Evolutionary conservation across 2,888 invertebrate species (phyloP).

Genomic region (Drosophila austrosaltans): DNA sequence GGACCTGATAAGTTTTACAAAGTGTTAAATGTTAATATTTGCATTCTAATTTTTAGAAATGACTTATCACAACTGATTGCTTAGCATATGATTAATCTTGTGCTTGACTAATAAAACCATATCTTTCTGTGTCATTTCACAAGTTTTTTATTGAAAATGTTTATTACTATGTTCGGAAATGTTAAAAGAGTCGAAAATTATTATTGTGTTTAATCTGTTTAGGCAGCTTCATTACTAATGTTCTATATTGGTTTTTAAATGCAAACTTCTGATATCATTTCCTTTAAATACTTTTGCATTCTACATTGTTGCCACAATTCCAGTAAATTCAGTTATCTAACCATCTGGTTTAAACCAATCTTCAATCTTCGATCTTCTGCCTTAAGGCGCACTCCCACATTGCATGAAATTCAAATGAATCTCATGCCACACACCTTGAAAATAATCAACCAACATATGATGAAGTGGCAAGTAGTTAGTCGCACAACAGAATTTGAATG

Average conservation of each 20-base stretch:
- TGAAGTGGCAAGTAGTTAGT: conserved; percentile 71
- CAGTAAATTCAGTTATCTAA: conserved; percentile 27
- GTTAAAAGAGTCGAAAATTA: background rate
- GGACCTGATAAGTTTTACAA: conserved; percentile 22
- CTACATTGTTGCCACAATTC: conserved; percentile 4
- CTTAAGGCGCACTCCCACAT: background rate
- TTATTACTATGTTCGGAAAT: background rate
- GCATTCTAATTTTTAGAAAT: conserved; percentile 33
- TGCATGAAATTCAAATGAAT: conserved; percentile 37
- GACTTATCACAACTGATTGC: conserved; percentile 34
- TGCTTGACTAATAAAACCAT: background rate
- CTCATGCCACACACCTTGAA: conserved; percentile 73
- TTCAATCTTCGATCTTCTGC: conserved; percentile 7
- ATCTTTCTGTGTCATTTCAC: conserved; percentile 1
- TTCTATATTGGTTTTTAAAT: too few species aligned
- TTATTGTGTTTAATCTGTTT: too few species aligned
- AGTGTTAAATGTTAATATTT: conserved; percentile 69
- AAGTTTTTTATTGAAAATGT: background rate
- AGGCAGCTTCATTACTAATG: too few species aligned
- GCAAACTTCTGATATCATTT: background rate
- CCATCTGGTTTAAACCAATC: conserved; percentile 5
- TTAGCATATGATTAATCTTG: conserved; percentile 26
- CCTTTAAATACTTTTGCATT: background rate
- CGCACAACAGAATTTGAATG: conserved; percentile 71
- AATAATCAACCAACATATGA: conserved; percentile 51